Conservation (phyloP, 2,113 vertebrate genomes). For the Propithecus coquereli region DNA sequence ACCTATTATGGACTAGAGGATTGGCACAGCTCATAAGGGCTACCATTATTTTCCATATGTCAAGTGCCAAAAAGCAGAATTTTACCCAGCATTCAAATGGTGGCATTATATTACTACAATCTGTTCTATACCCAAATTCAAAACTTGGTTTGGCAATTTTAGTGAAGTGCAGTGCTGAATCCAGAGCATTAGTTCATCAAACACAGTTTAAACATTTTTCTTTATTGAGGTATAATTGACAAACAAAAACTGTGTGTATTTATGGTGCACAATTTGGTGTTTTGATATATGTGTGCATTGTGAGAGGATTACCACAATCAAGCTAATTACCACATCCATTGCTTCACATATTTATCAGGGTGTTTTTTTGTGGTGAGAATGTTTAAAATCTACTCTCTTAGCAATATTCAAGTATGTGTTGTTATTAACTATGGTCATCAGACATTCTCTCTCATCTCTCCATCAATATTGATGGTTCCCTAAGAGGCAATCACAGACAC, state of each 20-base stretch:
- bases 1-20: neutral
- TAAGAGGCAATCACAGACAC: neutral
- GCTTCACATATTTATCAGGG: neutral
- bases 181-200: neutral
- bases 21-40: neutral
- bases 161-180: neutral
- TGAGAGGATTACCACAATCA: neutral
- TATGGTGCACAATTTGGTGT: too few relatives aligned
- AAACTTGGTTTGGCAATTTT: conserved; percentile 29
- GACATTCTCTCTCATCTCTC: neutral
- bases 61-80: neutral
- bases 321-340: neutral
- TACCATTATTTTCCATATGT: conserved; percentile 23
- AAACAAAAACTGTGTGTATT: neutral
- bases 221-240: neutral
- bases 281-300: neutral
- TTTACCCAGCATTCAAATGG: neutral
- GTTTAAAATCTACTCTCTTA: neutral
- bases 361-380: neutral
- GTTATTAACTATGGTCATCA: neutral
- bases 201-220: neutral
- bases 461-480: neutral
- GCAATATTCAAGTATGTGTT: neutral
- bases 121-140: conserved; percentile 7
- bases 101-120: neutral